Evolutionary conservation across 2,113 vertebrate species (phyloP).

Genomic region (Kryptolebias marmoratus): DNA sequence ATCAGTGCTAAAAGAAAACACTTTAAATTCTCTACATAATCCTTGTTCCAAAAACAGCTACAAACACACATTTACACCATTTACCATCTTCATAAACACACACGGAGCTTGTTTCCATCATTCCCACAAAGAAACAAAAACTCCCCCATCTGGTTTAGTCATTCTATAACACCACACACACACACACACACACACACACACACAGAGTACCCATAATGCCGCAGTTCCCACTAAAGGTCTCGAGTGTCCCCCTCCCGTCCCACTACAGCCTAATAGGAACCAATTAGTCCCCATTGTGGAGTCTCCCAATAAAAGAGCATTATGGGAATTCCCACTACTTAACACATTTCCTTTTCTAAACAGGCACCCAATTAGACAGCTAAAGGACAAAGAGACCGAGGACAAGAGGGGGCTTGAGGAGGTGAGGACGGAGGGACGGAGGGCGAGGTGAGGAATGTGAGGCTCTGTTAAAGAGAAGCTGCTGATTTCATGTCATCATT

Average conservation of each 20-base stretch:
- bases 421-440: constrained; percentile 4
- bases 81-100: not conserved
- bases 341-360: constrained; percentile 73
- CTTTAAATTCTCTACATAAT: not conserved
- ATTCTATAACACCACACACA: constrained; percentile 7
- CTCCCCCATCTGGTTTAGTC: constrained; percentile 20
- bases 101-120: constrained; percentile 13
- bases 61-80: not conserved
- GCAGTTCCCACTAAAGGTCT: constrained; percentile 41
- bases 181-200: constrained; percentile 5
- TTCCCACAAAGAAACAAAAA: constrained; percentile 45
- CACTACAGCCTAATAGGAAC: constrained; percentile 59
- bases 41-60: constrained; percentile 4
- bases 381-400: constrained; percentile 63
- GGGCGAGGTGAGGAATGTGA: constrained; percentile 14
- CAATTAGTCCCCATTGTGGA: constrained; percentile 69
- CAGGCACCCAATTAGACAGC: constrained; percentile 71
- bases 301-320: constrained; percentile 64
- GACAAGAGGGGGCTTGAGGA: constrained; percentile 57
- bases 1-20: too few species aligned
- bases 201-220: constrained; percentile 48
- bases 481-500: not conserved
- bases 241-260: constrained; percentile 36
- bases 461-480: constrained; percentile 2
- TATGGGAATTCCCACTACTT: constrained; percentile 70